Evolutionary conservation across 2,888 invertebrate species (phyloP), one percentile per base, ranked within the genome.

Genomic region (Synanthedon myopaeformis): DNA sequence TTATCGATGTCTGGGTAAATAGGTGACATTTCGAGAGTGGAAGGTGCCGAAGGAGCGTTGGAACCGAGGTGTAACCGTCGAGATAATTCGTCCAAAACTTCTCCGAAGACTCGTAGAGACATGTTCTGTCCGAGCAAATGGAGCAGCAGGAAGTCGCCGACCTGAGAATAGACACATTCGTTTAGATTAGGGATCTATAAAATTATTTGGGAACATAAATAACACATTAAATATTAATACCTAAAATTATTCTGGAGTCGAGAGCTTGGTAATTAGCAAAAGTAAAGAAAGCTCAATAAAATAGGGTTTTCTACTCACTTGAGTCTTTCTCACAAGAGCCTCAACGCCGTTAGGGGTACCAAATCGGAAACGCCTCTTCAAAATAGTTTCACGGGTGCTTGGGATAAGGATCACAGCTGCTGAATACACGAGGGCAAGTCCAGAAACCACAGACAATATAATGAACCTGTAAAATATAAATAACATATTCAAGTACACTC

Each of bases 51-150:
- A 0, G 96, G 95, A 57, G 93, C 92, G 72, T 93, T 92, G 64
- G 93, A 92, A 52, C 92, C 92, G 59, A 92, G 87, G 64, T 91
- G 92, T 53, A 93, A 79, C 58, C 91, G 89, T 57, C 91, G 89
- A 51, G 92, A 91, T n/a, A 95, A 79, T 68, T 95, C 94, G 61
- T 94, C 93, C 66, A 96, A 70, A 59, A 95, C 91, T 70, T 95
- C 95, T 53, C 92, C 92, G 74, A 94, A 95, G 49, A 93, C 89
- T 75, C 93, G 90, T 70, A 94, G 88, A 65, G 94, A 95, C 89
- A 96, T 92, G 76, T 96, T 96, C 79, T 96, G 95, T 41, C 95
- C 94, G 53, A 96, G 87, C 55, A 96, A 85, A 70, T 95, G 95
- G 55, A 96, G 84, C 57, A 96, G 84, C 58, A 96, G 87, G 82